Base-by-base conservation (phyloP, 1,140 invertebrate species). In the Kradibia gibbosae region DNA sequence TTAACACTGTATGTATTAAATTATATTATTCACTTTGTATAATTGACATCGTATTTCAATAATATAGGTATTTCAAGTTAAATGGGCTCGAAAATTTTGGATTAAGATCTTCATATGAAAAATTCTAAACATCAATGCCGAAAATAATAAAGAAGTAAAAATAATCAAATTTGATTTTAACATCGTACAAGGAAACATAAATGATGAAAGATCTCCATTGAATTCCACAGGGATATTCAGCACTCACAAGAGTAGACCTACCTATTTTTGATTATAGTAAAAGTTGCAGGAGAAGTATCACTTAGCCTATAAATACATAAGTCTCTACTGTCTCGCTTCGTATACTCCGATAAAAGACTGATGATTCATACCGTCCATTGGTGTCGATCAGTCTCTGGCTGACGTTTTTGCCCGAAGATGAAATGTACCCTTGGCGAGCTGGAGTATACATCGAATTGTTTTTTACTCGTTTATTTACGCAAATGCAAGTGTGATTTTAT, bases 381-480 rank as follows among this genome's bases (percentile, higher is more conserved):
- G 84, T 86, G 87, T 86, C 88, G 88, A 91, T 90, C 89, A 89
- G 87, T 90, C 90, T 90, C 88, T 86, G 85, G 85, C 88, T 91
- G 90, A 90, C 89, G 89, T 86, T 84, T n/a, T 77, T 22, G 39
- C 72, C 84, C 86, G 88, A 90, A 91, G 89, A 90, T 90, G 88
- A 90, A 91, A 90, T 90, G 89, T 87, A 91, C 89, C 90, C 89
- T 87, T 87, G 90, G 85, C 87, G 88, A 87, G 82, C 85, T 81
- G 4, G 36, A 67, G 36, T 31, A 67, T 15, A 15, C 34, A 67
- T 83, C n/a, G 60, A n/a, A 50, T 34, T 42, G 15, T n/a, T 85
- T 75, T 81, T 65, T 22, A 67, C 20, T 67, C 15, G 5, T 20
- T 84, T 83, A 81, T 71, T 48, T 71, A 8, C 42, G n/a, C 4